Evolutionary conservation across 1,140 invertebrate species (phyloP), one percentile per base, ranked within the genome.

Genomic region (Calliphora vicina): DNA sequence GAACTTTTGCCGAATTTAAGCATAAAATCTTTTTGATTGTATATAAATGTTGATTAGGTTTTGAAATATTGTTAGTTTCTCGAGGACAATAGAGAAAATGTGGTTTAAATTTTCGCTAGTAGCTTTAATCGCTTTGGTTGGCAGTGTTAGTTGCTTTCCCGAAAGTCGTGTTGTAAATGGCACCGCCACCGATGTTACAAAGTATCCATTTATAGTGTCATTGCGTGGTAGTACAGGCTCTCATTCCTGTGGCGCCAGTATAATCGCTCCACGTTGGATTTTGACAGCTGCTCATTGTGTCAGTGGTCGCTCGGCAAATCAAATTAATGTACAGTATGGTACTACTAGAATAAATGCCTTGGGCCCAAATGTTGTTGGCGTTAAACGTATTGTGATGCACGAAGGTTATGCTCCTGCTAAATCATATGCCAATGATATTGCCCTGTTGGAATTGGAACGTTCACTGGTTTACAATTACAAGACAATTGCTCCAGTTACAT

Each of bases 221-320:
- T 20, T 90, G 80, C 88, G 88, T 2, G 85, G 87, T 23, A 10
- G 85, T 2, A 84, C 20, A 27, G 87, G 87, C 13, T 89, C 90
- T 43, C 93, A 93, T 85, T 93, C 93, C 50, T 93, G 93, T 84
- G 93, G 93, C 0, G 92, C 92, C 0, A 92, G 91, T 0, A 89
- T 94, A 5, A 91, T 94, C 26, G 91, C 91, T 0, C 87, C 91
- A 4, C 86, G 90, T 15, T 92, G 92, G 26, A 92, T 92, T 15
- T 78, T 94, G 71, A 93, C 93, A 0, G 93, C 93, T 2, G 93
- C 93, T 3, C 93, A 94, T 86, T 94, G 93, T 84, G 91, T 93
- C 2, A 88, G 86, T 15, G 88, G 91, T 10, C 84, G 84, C 10
- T 82, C n/a, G 0, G 82, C 87, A 1, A 15, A 0, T 0, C 71